Percentiles rank a stretch among this genome's conserved stretches.
Conservation (phyloP, 2,113 vertebrate genomes). For the Taxidea taxus region DNA sequence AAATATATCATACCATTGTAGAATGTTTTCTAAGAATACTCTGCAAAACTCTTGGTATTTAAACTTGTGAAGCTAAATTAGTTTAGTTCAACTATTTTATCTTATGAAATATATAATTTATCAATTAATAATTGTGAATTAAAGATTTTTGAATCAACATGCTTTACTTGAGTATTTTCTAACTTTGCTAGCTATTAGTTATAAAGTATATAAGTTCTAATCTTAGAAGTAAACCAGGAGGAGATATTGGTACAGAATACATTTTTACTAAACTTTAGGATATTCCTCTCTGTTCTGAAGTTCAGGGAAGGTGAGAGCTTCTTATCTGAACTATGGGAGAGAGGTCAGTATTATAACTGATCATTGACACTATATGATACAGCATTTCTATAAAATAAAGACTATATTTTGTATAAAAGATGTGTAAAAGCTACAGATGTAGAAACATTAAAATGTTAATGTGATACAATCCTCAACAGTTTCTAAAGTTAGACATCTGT, state of each 20-base stretch:
- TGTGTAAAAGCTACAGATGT: not conserved
- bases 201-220: constrained; percentile 56
- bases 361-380: not conserved
- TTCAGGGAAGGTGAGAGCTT: not conserved
- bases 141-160: not conserved
- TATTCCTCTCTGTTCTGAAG: not conserved
- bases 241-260: constrained; percentile 27
- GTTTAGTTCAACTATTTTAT: not conserved
- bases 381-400: not conserved
- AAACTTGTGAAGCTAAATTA: not conserved
- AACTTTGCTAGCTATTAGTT: constrained; percentile 56
- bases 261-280: not conserved
- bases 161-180: constrained; percentile 42
- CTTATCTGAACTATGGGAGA: not conserved
- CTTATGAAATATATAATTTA: not conserved
- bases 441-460: not conserved
- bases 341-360: not conserved
- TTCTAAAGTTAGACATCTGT: not conserved
- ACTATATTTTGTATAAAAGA: not conserved
- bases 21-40: not conserved
- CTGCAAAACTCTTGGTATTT: not conserved
- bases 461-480: not conserved
- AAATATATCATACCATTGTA: not conserved
- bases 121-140: not conserved
- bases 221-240: constrained; percentile 59